phyloP scores from a whole-genome alignment of 2,113 vertebrate species.

The Acanthisitta chloris region DNA sequence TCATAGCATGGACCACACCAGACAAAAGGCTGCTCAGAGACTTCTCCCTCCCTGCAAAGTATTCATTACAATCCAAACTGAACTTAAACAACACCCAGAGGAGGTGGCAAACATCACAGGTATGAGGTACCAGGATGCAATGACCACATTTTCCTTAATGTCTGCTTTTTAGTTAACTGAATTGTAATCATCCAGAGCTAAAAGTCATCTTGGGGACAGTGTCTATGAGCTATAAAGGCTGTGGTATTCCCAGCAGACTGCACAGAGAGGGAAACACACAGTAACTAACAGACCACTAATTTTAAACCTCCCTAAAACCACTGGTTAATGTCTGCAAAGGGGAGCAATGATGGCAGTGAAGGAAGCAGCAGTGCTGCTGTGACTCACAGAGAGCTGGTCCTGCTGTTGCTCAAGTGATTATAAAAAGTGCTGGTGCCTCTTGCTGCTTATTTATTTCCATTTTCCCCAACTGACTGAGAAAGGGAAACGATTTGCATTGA shows the following conservation, averaged over 20 bases:
- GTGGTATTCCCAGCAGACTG: neutral
- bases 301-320: conserved; percentile 24
- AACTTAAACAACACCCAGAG: neutral
- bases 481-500: neutral
- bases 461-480: neutral
- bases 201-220: neutral
- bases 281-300: conserved; percentile 15
- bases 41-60: accelerated
- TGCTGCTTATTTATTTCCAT: neutral
- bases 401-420: neutral
- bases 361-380: neutral
- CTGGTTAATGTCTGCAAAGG: neutral
- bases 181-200: neutral
- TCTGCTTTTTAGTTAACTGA: neutral
- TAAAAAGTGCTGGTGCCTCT: neutral
- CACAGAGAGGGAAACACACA: neutral
- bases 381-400: neutral
- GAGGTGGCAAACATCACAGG: neutral
- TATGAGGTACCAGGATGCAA: neutral
- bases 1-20: neutral
- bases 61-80: neutral
- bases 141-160: neutral
- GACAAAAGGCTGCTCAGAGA: neutral
- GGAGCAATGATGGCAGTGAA: neutral
- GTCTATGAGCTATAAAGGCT: neutral